Base-by-base conservation (phyloP, 1,140 invertebrate genomes). In the Sarcophaga bullata region DNA sequence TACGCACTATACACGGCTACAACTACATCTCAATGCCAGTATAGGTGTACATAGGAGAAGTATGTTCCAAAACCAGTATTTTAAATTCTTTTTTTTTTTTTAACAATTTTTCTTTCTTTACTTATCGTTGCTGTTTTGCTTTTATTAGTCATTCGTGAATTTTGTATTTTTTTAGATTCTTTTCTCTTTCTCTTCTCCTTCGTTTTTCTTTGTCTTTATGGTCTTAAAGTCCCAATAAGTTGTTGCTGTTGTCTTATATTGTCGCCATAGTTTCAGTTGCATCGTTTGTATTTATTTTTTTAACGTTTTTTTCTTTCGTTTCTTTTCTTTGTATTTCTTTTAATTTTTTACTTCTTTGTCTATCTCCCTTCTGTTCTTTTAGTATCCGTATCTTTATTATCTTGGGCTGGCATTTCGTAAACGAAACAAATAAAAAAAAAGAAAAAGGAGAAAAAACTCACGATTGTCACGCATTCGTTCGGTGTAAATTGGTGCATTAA, bases 401-500 rank as follows among this genome's bases (percentile, higher is more conserved):
- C 25, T 37, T 37, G 25, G 25, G 25, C 25, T 37, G 25, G 25
- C 25, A 37, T 37, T 37, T 37, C 4, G 25, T 37, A 37, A 37
- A 37, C 25, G 25, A 37, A 37, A 37, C 25, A 37, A 37, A 37
- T 2, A 37, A 37, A 37, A 37, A 37, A 37, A 37, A 37, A 37
- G 4, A 37, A 37, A 37, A 37, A 68, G 19, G 19, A 3, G 13
- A 68, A 68, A 68, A 68, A 78, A 52, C 48, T 78, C 48, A 50
- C 17, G 49, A 78, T 78, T 78, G 75, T 78, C 75, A 78, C 75
- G 75, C 75, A 78, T 19, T 17, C 75, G 49, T 52, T 50, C 48
- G 75, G 75, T 78, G 75, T 78, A 52, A 78, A 78, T 78, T 78
- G 75, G 17, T 78, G 75, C 75, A 78, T 78, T 78, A 78, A 78